Base-by-base conservation (phyloP, 2,888 invertebrate genomes). In the Agapostemon virescens region DNA sequence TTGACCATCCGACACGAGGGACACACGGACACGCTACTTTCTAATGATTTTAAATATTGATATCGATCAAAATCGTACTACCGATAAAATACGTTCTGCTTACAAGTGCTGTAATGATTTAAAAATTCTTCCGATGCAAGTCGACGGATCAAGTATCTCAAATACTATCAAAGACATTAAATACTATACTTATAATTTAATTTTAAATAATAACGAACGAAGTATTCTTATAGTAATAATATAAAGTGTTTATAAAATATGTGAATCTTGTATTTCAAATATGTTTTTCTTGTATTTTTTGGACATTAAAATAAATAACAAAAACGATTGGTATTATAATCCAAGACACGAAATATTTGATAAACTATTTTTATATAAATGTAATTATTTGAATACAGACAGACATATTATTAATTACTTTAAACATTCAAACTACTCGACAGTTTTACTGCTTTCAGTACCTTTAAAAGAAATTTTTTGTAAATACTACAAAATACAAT, bases 41-140 rank as follows among this genome's bases (percentile, higher is more conserved):
- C 33, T 45, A 13, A 80, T 77, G 38, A 64, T 80, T 80, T 73
- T 69, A 72, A 72, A 55, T 45, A 77, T 77, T 68, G 63, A 33
- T 55, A 15, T 23, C 23, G 7, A 23, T 6, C 0, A 26, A n/a
- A 15, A 17, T n/a, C 15, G 17, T 17, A 1, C 13, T 13, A 13
- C 20, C 49, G 30, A 26, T 30, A n/a, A 40, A 70, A 17, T n/a
- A 17, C 7, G n/a, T 61, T 40, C 36, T 11, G 61, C 61, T 9
- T 20, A 7, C 20, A 33, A 30, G 7, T 3, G 61, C 20, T 30
- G 30, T 61, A 30, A 33, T 9, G 33, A 30, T 20, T 20, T 61
- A 61, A 61, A 20, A 30, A 61, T 61, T 30, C 20, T 7, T 9
- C 20, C 11, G 20, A 61, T 61, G 61, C 7, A 33, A 61, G 33